Evolutionary conservation across 35 echinoderm and acorn worm genomes (phyloP), one percentile per base, ranked within the genome.

Genomic region (Nesometra sesokonis): DNA sequence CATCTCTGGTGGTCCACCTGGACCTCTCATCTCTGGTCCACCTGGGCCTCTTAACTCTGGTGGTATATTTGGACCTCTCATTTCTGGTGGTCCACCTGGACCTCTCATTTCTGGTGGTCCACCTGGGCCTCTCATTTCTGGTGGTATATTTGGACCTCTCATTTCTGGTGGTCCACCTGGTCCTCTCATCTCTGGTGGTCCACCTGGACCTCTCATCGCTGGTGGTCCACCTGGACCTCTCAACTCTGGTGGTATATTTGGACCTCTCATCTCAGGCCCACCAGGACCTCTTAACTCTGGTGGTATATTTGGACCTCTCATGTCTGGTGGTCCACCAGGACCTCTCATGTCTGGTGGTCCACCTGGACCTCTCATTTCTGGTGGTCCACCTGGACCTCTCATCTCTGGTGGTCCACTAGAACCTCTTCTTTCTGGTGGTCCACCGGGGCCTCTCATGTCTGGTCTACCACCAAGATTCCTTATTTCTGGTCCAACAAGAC

Each of bases 371-470:
- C 35, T 35, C 35, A 57, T 35, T 34, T 31, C 32, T 32, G 35
- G 35, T 36, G 35, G 35, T 36, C 46, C 85, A 15, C 81, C 30
- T 34, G 31, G 81, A 33, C 31, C 31, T 33, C 30, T 36, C 23
- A 87, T 27, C 33, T 77, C 85, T 36, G 76, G 32, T 43, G 39
- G 39, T 43, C 39, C 39, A 43, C 39, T 15, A 43, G 39, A 15
- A 43, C 39, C 39, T 43, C 39, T 43, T 15, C 4, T 43, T 43
- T 93, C 91, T 33, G 29, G 81, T 52, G 84, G 84, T 30, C 84
- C 46, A 32, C 57, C 84, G 0, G 35, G 29, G 7, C 76, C 46
- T 78, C 89, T 85, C 89, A 90, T 86, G 31, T 90, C 89, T 87
- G 32, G 30, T 87, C n/a, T 78, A 78, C 77, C 78, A 19, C 86